Conservation (phyloP, 92 coral and sea anemone genomes). For the Meandrina meandrites region DNA sequence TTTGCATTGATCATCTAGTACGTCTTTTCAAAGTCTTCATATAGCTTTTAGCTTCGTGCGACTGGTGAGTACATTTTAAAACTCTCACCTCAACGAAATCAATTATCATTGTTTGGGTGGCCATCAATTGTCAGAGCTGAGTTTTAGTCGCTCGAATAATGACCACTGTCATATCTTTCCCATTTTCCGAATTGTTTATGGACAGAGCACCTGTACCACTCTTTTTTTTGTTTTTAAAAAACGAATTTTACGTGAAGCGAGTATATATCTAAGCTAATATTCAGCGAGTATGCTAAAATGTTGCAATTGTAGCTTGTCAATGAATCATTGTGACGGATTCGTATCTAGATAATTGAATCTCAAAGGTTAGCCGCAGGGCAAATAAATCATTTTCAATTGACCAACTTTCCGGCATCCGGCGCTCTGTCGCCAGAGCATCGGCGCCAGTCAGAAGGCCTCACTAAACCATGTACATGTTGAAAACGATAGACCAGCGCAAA, state of each 20-base stretch:
- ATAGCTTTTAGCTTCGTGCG: constrained; percentile 7
- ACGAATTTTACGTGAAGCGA: neutral
- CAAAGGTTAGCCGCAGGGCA: neutral
- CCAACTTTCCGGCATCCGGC: too few relatives aligned
- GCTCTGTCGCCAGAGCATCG: too few relatives aligned
- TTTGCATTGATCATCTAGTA: neutral
- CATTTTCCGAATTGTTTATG: neutral
- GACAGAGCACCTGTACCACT: neutral
- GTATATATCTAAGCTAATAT: neutral
- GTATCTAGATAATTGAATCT: constrained; percentile 2
- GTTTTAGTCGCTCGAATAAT: neutral
- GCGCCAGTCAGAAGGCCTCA: too few relatives aligned
- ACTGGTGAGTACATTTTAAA: neutral
- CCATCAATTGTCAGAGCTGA: neutral
- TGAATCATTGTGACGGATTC: neutral
- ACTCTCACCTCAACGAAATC: neutral
- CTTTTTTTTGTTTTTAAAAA: neutral
- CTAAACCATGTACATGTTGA: neutral
- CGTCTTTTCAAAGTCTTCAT: neutral
- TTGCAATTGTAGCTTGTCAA: neutral
- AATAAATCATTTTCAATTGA: neutral
- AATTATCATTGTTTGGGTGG: neutral
- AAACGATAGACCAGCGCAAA: neutral
- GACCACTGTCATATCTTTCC: neutral
- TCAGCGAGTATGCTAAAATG: neutral